Base-by-base conservation (phyloP, 64 coral and sea anemone genomes). In the Orbicella faveolata region DNA sequence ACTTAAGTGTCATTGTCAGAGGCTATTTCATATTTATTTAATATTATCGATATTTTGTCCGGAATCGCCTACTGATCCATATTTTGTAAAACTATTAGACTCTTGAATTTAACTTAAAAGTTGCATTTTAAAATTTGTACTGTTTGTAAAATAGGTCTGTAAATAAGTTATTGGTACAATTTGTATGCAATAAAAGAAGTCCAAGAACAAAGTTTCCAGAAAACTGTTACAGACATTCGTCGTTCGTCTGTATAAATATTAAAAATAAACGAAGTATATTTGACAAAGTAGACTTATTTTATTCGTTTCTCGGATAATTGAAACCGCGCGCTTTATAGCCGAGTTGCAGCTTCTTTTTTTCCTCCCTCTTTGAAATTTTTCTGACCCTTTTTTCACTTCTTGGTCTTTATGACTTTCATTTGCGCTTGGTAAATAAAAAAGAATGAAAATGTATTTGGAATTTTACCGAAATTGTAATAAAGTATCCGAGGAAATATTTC, bases 141-240 rank as follows among this genome's bases (percentile, higher is more conserved):
- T 81, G 55, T 55, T 81, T 83, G 80, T 83, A 51, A 83, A 33
- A 81, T 64, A 63, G 59, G 1, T 63, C 34, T 36, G 30, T 52
- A 48, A 16, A 3, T 21, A 52, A 70, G 21, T 34, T 39, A 72
- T 54, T 85, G 73, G 62, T 66, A 52, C 14, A 70, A 17, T 85
- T 72, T 70, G 63, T 64, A 85, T 52, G 36, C 17, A 44, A 72
- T 30, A 37, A 85, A n/a, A 33, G 19, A 25, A n/a, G 10, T 53
- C 21, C 12, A 20, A 2, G 39, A 70, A 20, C 6, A 41, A 48
- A 41, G 17, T 34, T 65, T 67, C 1, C n/a, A 26, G n/a, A 70
- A 70, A 7, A 4, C 6, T n/a, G 8, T 70, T 23, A 33, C 67
- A 70, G 10, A 12, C 9, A 70, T 70, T 26, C 11, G 67, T 11